Base-by-base conservation (phyloP, 1,140 invertebrate genomes). In the Battus philenor region DNA sequence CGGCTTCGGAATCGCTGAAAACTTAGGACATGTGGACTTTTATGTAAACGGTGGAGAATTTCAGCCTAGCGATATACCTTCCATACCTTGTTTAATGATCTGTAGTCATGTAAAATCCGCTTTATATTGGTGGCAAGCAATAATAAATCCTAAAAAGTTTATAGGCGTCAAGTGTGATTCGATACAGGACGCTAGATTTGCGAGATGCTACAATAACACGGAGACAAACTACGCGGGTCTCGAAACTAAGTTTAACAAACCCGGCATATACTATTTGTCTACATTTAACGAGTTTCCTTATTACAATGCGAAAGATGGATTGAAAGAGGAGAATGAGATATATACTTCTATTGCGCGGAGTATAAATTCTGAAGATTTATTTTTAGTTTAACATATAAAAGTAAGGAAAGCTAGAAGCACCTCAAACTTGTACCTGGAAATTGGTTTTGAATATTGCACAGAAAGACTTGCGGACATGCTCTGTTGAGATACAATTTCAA, bases 31-130 rank as follows among this genome's bases (percentile, higher is more conserved):
- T 61, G 88, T 92, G 1, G 93, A 94, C 71, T 90, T 93, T 58
- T 94, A 93, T 51, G 87, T 91, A 0, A 94, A 94, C 54, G 93
- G 93, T 0, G 93, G 92, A 0, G 86, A 88, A 45, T 68, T 88
- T 9, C 93, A 94, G 59, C 92, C 93, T 0, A 33, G 70, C 5
- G 79, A 83, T 44, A 68, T 83, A 7, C 60, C 68, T 0, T 72
- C 64, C 16, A 54, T 82, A 3, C 81, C 81, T 0, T 86, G 81
- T 44, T 12, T 82, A 0, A 50, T 80, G 1, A 4, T 83, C 2
- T 86, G 81, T 15, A 81, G 77, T 44, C 81, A 86, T 30, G 0
- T 81, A 0, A 54, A 68, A 43, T 38, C 78, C 1, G 50, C 68
- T 0, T 10, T 85, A 0, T 83, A 81, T 16, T 81, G 71, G 75